phyloP scores from a whole-genome alignment of 1,140 invertebrate genomes.

The Lysiphlebus fabarum region DNA sequence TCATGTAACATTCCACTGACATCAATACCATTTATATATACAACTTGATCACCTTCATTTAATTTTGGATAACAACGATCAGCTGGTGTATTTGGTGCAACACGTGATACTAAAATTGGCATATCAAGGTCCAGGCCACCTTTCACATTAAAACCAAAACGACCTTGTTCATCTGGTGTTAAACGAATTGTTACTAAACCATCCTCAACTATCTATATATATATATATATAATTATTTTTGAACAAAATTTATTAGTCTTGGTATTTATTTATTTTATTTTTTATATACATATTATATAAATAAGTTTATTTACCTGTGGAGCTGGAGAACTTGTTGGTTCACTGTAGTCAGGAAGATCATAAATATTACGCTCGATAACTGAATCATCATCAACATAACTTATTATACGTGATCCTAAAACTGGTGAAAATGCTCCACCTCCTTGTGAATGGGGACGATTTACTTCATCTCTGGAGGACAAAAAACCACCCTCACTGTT shows the following conservation, averaged over 20 bases:
- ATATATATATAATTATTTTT: neutral
- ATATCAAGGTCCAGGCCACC: conserved; percentile 82
- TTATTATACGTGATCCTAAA: conserved; percentile 56
- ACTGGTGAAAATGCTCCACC: conserved; percentile 60
- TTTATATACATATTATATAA: conserved; percentile 7
- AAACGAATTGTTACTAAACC: conserved; percentile 77
- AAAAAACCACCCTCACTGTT: too few relatives aligned
- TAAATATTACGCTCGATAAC: conserved; percentile 51
- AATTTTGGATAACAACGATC: conserved; percentile 82
- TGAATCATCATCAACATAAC: conserved; percentile 68
- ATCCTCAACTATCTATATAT: conserved; percentile 56
- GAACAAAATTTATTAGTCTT: neutral
- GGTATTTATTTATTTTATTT: neutral
- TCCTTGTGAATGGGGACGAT: conserved; percentile 57
- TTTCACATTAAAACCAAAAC: conserved; percentile 88
- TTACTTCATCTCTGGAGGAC: conserved; percentile 51
- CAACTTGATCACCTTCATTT: conserved; percentile 94
- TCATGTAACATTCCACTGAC: conserved; percentile 87
- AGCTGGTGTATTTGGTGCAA: conserved; percentile 88
- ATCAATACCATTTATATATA: conserved; percentile 92
- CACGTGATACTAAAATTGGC: conserved; percentile 90
- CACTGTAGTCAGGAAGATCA: conserved; percentile 51
- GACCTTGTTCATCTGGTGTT: conserved; percentile 76
- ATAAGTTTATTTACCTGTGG: conserved; percentile 37
- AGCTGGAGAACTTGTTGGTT: conserved; percentile 47